Base-by-base conservation (phyloP, 2,888 invertebrate genomes). In the Ectemnius cavifrons region DNA sequence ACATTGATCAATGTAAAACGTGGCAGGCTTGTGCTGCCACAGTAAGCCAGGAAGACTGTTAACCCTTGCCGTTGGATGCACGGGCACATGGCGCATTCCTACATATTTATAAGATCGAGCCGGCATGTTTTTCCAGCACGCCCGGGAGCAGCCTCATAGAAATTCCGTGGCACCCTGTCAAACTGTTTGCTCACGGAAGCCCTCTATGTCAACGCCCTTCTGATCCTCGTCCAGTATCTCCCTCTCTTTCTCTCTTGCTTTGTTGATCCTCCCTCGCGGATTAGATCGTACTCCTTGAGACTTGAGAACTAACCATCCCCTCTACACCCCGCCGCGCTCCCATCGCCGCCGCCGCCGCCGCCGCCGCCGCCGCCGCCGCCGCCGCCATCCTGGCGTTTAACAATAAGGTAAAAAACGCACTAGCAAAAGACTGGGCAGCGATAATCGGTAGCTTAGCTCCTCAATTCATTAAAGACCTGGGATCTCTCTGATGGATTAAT, bases 101-200 rank as follows among this genome's bases (percentile, higher is more conserved):
- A 84, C 82, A 86, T 85, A 86, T 86, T 85, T 85, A 86, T 85
- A 85, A 85, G 82, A 63, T 78, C 69, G 75, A 64, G 59, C 64
- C 58, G 18, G 72, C 57, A 74, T 37, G 66, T 59, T 75, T 82
- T 73, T 58, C 64, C 63, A 69, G 59, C 37, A 37, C 37, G 63
- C 72, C 20, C 64, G 28, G 52, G 56, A 59, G 60, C 64, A 60
- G 75, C 73, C 75, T 78, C 66, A 66, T 78, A 80, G 79, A 82
- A 80, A 85, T 80, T 74, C 80, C 71, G 71, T 67, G 73, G 71
- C 64, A 67, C 71, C 75, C 79, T 83, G 78, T 85, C 84, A 83
- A 84, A 84, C 77, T 81, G 77, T 79, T 79, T 81, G 70, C 81
- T 63, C 71, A 69, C 63, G 56, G 47, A 73, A 80, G 52, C 70